phyloP scores from a whole-genome alignment of 2,113 vertebrate species.

The Podocnemis expansa region DNA sequence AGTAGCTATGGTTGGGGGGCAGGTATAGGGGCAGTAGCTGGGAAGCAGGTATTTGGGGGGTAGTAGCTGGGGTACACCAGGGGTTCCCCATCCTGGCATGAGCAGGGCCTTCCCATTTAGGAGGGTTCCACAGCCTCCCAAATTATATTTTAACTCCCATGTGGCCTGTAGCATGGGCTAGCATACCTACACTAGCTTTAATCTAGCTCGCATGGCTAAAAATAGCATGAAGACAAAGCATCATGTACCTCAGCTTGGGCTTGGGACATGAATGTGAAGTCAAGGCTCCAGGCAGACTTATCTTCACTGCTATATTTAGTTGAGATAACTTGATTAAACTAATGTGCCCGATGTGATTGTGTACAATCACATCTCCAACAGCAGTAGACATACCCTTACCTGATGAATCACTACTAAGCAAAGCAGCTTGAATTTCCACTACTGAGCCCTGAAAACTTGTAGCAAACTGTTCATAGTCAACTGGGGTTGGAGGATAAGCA shows the following conservation, averaged over 20 bases:
- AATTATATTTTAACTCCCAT: no score
- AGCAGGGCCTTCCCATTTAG: no score
- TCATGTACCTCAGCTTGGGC: no score
- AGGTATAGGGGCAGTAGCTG: no score
- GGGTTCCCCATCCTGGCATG: no score
- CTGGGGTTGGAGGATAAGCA: not conserved
- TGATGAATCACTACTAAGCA: not conserved
- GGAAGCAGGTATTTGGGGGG: no score
- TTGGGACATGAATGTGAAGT: not conserved
- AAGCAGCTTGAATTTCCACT: no score
- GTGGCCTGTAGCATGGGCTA: not conserved
- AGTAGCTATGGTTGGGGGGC: no score
- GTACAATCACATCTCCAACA: not conserved
- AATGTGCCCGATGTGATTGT: not conserved
- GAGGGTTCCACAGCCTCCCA: no score
- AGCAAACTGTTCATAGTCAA: not conserved
- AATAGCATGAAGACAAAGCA: not conserved
- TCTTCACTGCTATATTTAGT: not conserved
- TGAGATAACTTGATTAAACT: not conserved
- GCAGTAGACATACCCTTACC: not conserved
- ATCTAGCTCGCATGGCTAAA: not conserved
- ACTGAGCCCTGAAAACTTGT: rapidly evolving
- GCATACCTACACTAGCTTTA: not conserved
- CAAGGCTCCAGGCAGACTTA: not conserved
- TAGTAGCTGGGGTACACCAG: no score